A percentile compares a stretch with the other conserved stretches of the same genome.
These are phyloP conservation scores for Uropsilus gracilis DNA, from an alignment of 2,113 vertebrate genomes.

Conservation along the genomic window DNA sequence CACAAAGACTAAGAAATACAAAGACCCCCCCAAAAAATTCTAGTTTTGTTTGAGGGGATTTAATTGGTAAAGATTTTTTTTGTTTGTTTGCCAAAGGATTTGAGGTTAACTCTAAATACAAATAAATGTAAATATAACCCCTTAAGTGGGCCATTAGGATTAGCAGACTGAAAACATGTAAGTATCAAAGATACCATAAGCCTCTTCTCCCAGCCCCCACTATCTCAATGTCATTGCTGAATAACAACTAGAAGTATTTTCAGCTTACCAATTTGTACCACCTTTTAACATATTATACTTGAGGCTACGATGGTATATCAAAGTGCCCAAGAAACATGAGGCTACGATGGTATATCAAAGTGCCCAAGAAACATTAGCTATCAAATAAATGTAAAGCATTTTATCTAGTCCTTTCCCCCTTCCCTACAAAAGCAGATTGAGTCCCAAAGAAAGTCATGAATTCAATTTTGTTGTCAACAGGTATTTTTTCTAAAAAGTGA, in stretches of 20 bases:
- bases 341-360: not conserved
- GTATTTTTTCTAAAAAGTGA: not conserved
- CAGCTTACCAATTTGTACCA: not conserved
- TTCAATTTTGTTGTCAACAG: not conserved
- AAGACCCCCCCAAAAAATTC: not conserved
- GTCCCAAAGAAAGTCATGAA: not conserved
- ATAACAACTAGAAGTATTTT: not conserved
- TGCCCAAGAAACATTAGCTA: not conserved
- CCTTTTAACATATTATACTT: not conserved
- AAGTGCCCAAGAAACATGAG: not conserved
- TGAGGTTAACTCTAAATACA: conserved; percentile 27
- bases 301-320: not conserved
- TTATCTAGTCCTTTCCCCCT: not conserved
- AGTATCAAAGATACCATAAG: not conserved
- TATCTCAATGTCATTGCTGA: not conserved
- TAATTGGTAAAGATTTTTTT: not conserved
- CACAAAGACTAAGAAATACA: not conserved
- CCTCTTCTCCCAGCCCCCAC: not conserved
- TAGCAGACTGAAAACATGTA: not conserved
- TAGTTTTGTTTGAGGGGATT: not conserved
- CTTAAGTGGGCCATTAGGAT: not conserved
- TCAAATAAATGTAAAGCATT: not conserved
- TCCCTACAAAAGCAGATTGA: not conserved
- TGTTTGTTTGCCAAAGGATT: not conserved
- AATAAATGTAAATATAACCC: conserved; percentile 1